Evolutionary conservation across 2,888 invertebrate genomes (phyloP).

Genomic region (Coenonympha arcania): DNA sequence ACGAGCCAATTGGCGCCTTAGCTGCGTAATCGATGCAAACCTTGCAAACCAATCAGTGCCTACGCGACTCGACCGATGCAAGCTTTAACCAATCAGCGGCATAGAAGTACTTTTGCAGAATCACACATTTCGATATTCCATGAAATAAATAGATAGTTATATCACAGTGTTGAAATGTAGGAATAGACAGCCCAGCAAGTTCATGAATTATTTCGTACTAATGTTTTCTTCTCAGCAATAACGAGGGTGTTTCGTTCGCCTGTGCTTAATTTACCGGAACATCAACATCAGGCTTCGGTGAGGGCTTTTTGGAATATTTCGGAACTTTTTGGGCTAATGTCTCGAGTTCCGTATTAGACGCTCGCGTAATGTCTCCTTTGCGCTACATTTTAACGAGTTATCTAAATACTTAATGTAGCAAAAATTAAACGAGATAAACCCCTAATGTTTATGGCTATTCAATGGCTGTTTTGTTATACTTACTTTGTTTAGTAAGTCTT

Average conservation of each 20-base stretch:
- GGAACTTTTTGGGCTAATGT: slow-evolving; percentile 16
- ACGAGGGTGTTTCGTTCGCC: slow-evolving; percentile 8
- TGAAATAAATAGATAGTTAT: too few species aligned
- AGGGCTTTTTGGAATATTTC: slow-evolving; percentile 14
- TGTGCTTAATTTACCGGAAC: slow-evolving; percentile 19
- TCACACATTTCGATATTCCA: too few species aligned
- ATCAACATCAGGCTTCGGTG: slow-evolving; percentile 8
- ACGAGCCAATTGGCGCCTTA: too few species aligned
- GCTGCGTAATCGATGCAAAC: too few species aligned
- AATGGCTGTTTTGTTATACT: too few species aligned
- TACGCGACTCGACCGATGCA: too few species aligned
- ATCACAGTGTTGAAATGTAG: too few species aligned
- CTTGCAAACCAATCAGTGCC: too few species aligned
- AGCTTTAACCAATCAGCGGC: too few species aligned
- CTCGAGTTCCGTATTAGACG: slow-evolving; percentile 7
- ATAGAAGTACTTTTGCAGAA: too few species aligned
- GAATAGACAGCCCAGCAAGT: slow-evolving; percentile 1
- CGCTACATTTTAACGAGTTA: slow-evolving; percentile 2
- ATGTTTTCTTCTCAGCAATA: slow-evolving; percentile 11
- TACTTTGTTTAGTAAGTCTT: too few species aligned
- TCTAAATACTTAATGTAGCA: slow-evolving; percentile 7
- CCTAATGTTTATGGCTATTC: too few species aligned
- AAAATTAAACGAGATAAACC: neutral
- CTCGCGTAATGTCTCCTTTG: slow-evolving; percentile 10
- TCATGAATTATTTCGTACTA: slow-evolving; percentile 20